Percentiles rank a stretch among this genome's conserved stretches.
Evolutionary conservation across 64 coral and sea anemone genomes (phyloP).

Genomic region (Pocillopora verrucosa): DNA sequence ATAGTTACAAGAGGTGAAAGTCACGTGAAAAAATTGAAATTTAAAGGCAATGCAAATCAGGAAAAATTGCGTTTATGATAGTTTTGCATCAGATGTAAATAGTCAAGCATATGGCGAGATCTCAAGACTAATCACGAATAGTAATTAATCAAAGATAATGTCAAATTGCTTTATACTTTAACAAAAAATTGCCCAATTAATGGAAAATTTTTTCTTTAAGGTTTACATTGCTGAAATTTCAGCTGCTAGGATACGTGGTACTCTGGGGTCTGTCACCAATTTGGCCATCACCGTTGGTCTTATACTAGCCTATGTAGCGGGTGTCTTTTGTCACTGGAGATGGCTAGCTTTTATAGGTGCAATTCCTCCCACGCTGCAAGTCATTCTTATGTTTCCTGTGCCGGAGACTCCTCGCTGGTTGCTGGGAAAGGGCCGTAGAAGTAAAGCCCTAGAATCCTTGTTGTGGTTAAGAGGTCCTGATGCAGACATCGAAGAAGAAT

Average conservation of each 20-base stretch:
- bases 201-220: conserved; percentile 29
- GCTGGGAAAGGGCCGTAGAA: conserved; percentile 53
- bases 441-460: conserved; percentile 55
- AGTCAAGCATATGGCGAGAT: no score
- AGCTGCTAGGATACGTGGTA: conserved; percentile 63
- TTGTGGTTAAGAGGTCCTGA: conserved; percentile 65
- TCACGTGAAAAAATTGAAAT: no score
- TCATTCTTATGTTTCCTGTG: conserved; percentile 63
- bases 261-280: conserved; percentile 78
- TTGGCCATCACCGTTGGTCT: conserved; percentile 68
- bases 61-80: no score
- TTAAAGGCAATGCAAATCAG: no score
- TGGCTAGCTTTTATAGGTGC: conserved; percentile 73
- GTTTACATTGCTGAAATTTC: conserved; percentile 92
- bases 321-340: conserved; percentile 59
- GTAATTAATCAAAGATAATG: no score
- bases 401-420: conserved; percentile 90
- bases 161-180: no score
- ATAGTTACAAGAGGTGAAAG: no score
- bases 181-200: neutral
- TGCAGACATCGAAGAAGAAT: conserved; percentile 66
- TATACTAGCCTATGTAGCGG: conserved; percentile 65
- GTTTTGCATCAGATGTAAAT: no score
- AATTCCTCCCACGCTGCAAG: conserved; percentile 47
- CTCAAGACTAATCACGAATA: no score